Percentiles rank a stretch among this genome's conserved stretches.
These are phyloP conservation scores for Drosophila quasianomalipes DNA, from an alignment of 2,888 invertebrate species.

Conservation along the genomic window DNA sequence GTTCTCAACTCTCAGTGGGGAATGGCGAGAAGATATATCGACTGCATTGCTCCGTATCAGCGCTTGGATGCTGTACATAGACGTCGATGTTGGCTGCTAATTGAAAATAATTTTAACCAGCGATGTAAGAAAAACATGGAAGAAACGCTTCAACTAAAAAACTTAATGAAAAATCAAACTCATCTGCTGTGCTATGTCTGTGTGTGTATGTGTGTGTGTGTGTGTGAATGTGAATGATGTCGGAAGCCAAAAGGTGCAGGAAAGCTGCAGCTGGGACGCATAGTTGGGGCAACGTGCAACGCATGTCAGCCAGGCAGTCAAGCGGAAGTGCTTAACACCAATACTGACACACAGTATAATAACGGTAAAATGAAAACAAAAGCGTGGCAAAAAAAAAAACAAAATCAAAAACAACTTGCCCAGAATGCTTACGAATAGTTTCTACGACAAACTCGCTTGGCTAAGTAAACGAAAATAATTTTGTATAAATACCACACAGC, in stretches of 20 bases:
- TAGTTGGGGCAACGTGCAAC: conserved; percentile 27
- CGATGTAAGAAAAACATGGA: conserved; percentile 24
- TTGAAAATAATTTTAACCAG: conserved; percentile 75
- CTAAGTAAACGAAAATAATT: conserved; percentile 67
- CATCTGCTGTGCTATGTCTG: conserved; percentile 14
- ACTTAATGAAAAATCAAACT: conserved; percentile 70
- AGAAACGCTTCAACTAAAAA: conserved; percentile 35
- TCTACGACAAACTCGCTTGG: conserved; percentile 40
- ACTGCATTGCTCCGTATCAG: not conserved
- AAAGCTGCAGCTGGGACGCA: conserved; percentile 36
- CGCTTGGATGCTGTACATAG: conserved; percentile 2
- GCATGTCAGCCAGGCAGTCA: conserved; percentile 74
- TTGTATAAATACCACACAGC: conserved; percentile 51
- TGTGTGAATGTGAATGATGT: conserved; percentile 29
- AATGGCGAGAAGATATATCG: not conserved
- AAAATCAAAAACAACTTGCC: conserved; percentile 19
- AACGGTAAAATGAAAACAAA: conserved; percentile 49
- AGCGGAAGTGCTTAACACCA: conserved; percentile 77
- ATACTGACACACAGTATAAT: conserved; percentile 44
- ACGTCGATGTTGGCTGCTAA: conserved; percentile 57
- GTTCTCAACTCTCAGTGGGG: not conserved
- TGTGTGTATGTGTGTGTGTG: not conserved
- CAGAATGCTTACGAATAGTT: conserved; percentile 39
- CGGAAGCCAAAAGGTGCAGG: conserved; percentile 66
- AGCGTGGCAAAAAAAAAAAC: conserved; percentile 11